A percentile compares a stretch with the other conserved stretches of the same genome.
Conservation (phyloP, 2,888 invertebrate genomes). For the Raillietiella orientalis region DNA sequence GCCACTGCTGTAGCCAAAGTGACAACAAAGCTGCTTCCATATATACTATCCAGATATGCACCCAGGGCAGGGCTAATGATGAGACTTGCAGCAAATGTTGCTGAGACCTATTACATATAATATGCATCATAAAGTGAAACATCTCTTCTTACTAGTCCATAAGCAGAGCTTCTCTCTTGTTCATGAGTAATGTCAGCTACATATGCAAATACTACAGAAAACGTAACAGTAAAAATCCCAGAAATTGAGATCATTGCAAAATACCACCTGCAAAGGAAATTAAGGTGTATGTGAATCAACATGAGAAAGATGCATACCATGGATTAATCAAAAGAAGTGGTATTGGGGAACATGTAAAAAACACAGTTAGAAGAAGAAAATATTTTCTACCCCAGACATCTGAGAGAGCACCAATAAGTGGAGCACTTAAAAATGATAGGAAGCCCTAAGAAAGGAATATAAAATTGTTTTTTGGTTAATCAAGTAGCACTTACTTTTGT, state of each 20-base stretch:
- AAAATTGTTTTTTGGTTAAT: slow-evolving; percentile 3
- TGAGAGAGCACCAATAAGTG: slow-evolving; percentile 80
- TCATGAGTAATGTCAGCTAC: slow-evolving; percentile 97
- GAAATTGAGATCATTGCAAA: slow-evolving; percentile 97
- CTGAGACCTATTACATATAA: slow-evolving; percentile 26
- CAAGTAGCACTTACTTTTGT: slow-evolving; percentile 28
- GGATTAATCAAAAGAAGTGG: slow-evolving; percentile 96
- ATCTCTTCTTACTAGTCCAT: slow-evolving; percentile 60
- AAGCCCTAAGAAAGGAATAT: slow-evolving; percentile 28
- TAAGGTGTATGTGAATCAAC: neutral
- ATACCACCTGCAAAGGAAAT: slow-evolving; percentile 35
- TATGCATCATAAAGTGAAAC: slow-evolving; percentile 8
- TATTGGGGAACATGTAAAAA: slow-evolving; percentile 95
- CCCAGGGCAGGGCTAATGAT: slow-evolving; percentile 94
- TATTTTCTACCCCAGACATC: slow-evolving; percentile 97
- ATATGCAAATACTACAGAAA: slow-evolving; percentile 96
- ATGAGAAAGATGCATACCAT: slow-evolving; percentile 23
- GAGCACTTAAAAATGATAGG: slow-evolving; percentile 85
- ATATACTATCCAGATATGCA: slow-evolving; percentile 22
- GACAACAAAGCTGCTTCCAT: slow-evolving; percentile 54
- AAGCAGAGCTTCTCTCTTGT: slow-evolving; percentile 71
- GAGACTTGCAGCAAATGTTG: slow-evolving; percentile 95
- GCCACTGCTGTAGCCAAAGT: slow-evolving; percentile 81
- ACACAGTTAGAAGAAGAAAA: slow-evolving; percentile 84
- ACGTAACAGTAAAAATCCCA: slow-evolving; percentile 94